These are phyloP conservation scores for Vulpes vulpes DNA, from an alignment of 2,113 vertebrate species.

Conservation along the genomic window DNA sequence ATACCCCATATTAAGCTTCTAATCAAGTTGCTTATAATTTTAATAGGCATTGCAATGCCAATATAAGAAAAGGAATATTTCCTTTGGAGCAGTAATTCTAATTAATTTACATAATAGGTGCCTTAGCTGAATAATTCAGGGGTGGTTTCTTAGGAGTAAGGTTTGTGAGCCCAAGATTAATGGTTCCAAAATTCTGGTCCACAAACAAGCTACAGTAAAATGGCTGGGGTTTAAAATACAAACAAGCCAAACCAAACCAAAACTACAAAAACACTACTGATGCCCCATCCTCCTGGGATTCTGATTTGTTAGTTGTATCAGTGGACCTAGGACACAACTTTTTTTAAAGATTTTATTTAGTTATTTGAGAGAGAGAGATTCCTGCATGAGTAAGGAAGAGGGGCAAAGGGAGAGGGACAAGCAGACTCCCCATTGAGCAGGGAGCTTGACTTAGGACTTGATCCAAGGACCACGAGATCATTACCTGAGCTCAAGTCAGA, in stretches of 20 bases:
- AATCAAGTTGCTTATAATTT: not conserved
- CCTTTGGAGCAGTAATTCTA: not conserved
- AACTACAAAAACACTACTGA: not conserved
- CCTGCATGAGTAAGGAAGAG: not conserved
- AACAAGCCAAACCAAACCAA: not conserved
- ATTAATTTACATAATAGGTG: not conserved
- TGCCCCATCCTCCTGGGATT: not conserved
- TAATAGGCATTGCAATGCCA: not conserved
- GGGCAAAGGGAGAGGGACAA: not conserved
- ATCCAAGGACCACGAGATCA: not conserved
- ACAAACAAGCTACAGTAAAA: not conserved
- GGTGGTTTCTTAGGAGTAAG: not conserved
- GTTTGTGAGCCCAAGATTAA: not conserved
- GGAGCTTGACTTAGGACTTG: not conserved
- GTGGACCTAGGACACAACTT: too few relatives aligned
- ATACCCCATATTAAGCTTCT: not conserved
- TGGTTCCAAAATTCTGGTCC: not conserved
- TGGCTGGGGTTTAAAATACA: not conserved
- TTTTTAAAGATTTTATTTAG: not conserved
- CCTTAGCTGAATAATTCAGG: not conserved
- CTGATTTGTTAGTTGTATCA: not conserved
- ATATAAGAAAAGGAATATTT: not conserved
- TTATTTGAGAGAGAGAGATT: not conserved
- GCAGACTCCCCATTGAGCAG: not conserved
- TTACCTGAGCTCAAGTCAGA: not conserved